Percentiles rank a stretch among this genome's conserved stretches.
Conservation (phyloP, 1,140 invertebrate genomes). For the Tyrophagus putrescentiae region DNA sequence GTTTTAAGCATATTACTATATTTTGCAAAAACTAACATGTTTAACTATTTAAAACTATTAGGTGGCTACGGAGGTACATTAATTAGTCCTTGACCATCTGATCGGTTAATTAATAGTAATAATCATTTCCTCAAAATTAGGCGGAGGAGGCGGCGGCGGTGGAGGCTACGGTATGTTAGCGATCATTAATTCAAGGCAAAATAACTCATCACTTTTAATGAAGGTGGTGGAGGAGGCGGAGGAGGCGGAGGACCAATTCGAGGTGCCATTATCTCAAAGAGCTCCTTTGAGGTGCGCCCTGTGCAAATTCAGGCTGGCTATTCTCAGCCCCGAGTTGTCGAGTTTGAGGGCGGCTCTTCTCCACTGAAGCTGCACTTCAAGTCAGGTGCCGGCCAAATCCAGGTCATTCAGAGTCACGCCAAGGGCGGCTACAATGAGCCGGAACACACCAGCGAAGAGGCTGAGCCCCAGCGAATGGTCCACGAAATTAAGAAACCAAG, state of each 20-base stretch:
- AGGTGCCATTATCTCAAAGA: not conserved
- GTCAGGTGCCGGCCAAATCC: not conserved
- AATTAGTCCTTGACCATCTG: no score
- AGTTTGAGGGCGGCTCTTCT: not conserved
- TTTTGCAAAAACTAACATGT: no score
- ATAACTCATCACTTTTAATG: no score
- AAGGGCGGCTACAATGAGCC: not conserved
- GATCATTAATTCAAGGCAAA: no score
- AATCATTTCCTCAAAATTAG: no score
- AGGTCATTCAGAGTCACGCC: not conserved
- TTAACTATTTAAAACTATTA: no score
- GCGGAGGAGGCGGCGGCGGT: slow-evolving; percentile 15
- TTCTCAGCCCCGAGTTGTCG: slow-evolving; percentile 2
- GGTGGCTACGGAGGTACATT: no score
- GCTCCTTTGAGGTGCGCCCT: not conserved
- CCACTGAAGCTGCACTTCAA: slow-evolving; percentile 15
- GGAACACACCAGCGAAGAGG: slow-evolving; percentile 7
- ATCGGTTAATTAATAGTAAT: no score
- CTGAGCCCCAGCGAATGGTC: slow-evolving; percentile 17
- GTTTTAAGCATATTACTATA: no score
- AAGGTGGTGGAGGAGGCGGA: slow-evolving; percentile 11
- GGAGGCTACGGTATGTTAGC: slow-evolving; percentile 5
- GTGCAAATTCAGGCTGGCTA: not conserved
- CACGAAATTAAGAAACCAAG: slow-evolving; percentile 23
- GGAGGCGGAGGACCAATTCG: slow-evolving; percentile 15